A percentile compares a stretch with the other conserved stretches of the same genome.
Conservation (phyloP, 2,888 invertebrate genomes). For the Pristionchus arcanus region DNA sequence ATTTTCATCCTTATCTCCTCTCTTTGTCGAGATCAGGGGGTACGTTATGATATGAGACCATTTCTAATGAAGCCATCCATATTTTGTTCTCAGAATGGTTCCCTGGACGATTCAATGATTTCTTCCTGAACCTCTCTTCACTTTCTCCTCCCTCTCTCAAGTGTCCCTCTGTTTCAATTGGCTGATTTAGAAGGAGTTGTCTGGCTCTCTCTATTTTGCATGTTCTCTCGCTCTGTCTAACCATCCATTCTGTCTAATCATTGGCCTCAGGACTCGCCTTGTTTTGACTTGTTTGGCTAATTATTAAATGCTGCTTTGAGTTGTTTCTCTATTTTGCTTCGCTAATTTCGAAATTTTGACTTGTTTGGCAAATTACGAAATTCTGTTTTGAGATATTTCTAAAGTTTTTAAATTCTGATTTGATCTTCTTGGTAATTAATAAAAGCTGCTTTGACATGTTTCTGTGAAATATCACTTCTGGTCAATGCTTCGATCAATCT, state of each 20-base stretch:
- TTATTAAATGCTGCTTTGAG: not conserved
- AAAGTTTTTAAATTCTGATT: too few relatives aligned
- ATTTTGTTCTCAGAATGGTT: not conserved
- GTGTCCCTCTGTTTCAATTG: conserved; percentile 32
- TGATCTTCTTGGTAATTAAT: not conserved
- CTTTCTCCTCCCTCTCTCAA: conserved; percentile 1
- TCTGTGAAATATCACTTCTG: too few relatives aligned
- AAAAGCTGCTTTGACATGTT: not conserved
- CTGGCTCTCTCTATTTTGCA: not conserved
- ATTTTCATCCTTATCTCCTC: too few relatives aligned
- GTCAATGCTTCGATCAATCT: too few relatives aligned
- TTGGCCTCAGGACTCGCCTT: not conserved
- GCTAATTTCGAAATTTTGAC: conserved; percentile 3
- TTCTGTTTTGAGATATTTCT: not conserved
- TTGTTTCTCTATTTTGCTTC: too few relatives aligned
- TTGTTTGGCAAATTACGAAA: not conserved
- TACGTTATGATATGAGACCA: too few relatives aligned
- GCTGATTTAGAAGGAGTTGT: not conserved
- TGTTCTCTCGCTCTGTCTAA: not conserved
- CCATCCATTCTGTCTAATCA: not conserved
- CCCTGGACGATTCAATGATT: not conserved
- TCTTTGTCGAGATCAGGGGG: too few relatives aligned
- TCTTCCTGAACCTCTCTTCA: conserved; percentile 24
- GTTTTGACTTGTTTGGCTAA: conserved; percentile 8
- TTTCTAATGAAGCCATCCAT: too few relatives aligned